These are phyloP conservation scores for Sabatieria punctata DNA, from an alignment of 2,888 invertebrate species.

Conservation along the genomic window DNA sequence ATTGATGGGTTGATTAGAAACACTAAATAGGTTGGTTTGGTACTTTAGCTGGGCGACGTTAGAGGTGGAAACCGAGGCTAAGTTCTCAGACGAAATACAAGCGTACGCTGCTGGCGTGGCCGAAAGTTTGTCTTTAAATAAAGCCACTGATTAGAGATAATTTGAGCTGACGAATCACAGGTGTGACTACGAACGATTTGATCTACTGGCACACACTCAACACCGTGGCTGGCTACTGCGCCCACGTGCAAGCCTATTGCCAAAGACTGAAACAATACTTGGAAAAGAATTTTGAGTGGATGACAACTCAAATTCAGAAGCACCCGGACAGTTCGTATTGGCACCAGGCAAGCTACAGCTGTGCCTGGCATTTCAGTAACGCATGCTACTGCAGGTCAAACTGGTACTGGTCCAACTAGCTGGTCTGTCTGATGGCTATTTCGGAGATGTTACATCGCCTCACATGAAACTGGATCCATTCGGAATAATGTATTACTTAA, in stretches of 20 bases:
- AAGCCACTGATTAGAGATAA: too few relatives aligned
- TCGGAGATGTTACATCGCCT: constrained; percentile 45
- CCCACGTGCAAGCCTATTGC: constrained; percentile 41
- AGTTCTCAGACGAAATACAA: constrained; percentile 58
- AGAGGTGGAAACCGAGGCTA: constrained; percentile 56
- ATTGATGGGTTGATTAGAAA: too few relatives aligned
- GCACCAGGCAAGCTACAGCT: constrained; percentile 51
- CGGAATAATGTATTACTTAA: constrained; percentile 15
- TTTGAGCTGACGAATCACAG: too few relatives aligned
- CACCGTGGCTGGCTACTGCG: constrained; percentile 46
- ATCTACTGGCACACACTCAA: constrained; percentile 64
- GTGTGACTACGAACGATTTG: constrained; percentile 58
- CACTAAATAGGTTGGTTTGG: too few relatives aligned
- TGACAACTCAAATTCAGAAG: constrained; percentile 43
- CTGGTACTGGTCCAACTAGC: constrained; percentile 58
- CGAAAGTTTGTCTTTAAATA: too few relatives aligned
- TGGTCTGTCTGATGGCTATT: constrained; percentile 59
- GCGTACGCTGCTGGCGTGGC: constrained; percentile 67
- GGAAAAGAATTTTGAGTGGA: constrained; percentile 46
- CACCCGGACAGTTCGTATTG: constrained; percentile 50
- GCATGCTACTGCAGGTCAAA: constrained; percentile 34
- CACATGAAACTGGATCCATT: constrained; percentile 20
- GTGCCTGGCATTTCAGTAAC: background rate
- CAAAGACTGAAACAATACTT: constrained; percentile 48
- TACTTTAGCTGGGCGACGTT: constrained; percentile 62